Conservation (phyloP, 2,113 vertebrate species). For the Apteryx mantelli region DNA sequence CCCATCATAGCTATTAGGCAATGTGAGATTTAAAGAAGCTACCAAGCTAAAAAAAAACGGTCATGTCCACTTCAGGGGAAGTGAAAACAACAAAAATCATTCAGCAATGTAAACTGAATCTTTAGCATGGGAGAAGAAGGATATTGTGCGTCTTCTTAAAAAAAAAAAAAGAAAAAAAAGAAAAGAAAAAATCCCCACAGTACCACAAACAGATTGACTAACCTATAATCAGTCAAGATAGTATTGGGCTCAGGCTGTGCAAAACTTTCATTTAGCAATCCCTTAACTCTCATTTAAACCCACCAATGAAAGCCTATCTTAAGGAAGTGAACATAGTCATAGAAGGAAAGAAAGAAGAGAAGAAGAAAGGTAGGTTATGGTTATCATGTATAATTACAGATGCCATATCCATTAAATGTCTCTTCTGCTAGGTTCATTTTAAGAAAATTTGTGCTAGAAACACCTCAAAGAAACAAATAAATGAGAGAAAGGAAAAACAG, state of each 20-base stretch:
- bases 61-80: not conserved
- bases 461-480: not conserved
- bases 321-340: not conserved
- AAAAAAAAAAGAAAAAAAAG: not conserved
- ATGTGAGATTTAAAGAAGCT: not conserved
- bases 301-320: not conserved
- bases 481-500: not conserved
- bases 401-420: not conserved
- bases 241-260: fast-evolving
- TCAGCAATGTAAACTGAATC: not conserved
- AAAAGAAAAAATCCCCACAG: not conserved
- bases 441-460: not conserved
- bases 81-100: not conserved
- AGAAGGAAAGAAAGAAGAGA: not conserved
- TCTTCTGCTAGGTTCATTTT: not conserved
- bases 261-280: not conserved
- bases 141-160: not conserved
- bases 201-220: not conserved
- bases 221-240: not conserved
- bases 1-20: not conserved
- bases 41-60: not conserved
- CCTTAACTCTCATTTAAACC: not conserved
- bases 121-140: not conserved
- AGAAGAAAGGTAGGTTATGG: not conserved
- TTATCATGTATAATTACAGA: not conserved